Conservation (phyloP, 2,888 invertebrate genomes). For the Notodonta dromedarius region DNA sequence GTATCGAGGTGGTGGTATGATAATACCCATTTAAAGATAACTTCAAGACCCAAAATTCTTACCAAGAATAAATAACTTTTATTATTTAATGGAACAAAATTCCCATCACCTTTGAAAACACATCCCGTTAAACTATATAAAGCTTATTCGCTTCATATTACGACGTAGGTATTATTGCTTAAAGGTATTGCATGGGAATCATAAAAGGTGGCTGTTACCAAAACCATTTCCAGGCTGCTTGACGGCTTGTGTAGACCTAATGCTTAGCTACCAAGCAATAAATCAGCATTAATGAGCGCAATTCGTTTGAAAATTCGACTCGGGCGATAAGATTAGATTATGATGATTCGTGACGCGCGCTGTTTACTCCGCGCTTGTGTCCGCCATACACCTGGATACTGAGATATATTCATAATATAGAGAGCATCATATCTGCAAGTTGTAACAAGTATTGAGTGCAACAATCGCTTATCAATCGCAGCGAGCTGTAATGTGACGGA, state of each 20-base stretch:
- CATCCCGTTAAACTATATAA: too few relatives aligned
- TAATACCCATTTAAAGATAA: too few relatives aligned
- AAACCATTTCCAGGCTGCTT: background rate
- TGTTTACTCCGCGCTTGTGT: background rate
- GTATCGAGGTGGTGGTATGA: too few relatives aligned
- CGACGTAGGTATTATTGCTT: too few relatives aligned
- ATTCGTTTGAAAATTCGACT: background rate
- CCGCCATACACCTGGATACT: background rate
- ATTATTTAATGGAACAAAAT: too few relatives aligned
- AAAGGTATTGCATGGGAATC: too few relatives aligned
- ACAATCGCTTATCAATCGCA: background rate
- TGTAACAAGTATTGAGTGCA: background rate
- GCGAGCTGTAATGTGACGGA: background rate
- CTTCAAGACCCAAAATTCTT: too few relatives aligned
- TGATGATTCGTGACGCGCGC: conserved; percentile 10
- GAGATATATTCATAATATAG: conserved; percentile 4
- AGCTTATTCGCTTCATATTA: too few relatives aligned
- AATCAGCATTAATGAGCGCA: conserved; percentile 13
- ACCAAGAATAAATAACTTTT: too few relatives aligned
- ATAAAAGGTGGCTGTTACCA: too few relatives aligned
- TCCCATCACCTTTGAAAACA: too few relatives aligned
- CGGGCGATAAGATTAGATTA: conserved; percentile 10
- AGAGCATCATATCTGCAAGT: background rate
- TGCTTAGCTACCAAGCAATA: conserved; percentile 7
- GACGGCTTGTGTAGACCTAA: background rate